These are phyloP conservation scores for Batillaria attramentaria DNA, from an alignment of 1,140 invertebrate species.

Conservation along the genomic window DNA sequence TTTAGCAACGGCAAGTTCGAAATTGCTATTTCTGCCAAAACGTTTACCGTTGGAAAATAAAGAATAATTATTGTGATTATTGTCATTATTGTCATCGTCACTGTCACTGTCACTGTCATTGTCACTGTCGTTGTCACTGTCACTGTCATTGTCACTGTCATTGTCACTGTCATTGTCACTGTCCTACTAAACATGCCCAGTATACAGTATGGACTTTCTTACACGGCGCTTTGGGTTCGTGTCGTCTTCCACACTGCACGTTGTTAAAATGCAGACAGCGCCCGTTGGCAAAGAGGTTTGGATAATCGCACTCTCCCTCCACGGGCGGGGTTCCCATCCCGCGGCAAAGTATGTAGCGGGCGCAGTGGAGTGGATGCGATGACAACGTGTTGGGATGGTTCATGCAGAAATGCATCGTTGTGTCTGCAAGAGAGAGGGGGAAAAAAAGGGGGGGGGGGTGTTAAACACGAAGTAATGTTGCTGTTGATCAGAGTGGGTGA, in stretches of 20 bases:
- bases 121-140: neutral
- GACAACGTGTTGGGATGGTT: slow-evolving; percentile 11
- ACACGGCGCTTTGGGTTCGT: slow-evolving; percentile 41
- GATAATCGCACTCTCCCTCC: slow-evolving; percentile 57
- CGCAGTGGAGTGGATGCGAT: slow-evolving; percentile 32
- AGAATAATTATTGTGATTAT: neutral
- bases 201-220: slow-evolving; percentile 13
- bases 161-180: neutral
- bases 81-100: neutral
- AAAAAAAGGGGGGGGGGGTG: neutral
- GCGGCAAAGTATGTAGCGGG: slow-evolving; percentile 26
- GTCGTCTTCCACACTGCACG: slow-evolving; percentile 51
- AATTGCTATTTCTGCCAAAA: too few species aligned
- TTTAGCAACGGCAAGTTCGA: too few species aligned
- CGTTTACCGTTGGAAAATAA: neutral
- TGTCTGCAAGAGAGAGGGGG: slow-evolving; percentile 12
- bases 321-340: neutral
- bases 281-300: slow-evolving; percentile 48
- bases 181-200: neutral
- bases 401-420: slow-evolving; percentile 15
- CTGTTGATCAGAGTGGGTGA: neutral
- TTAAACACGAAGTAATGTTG: too few species aligned
- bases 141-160: neutral
- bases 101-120: neutral
- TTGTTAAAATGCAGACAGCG: slow-evolving; percentile 52